These are phyloP conservation scores for Epizoanthus ramosus DNA, from an alignment of 92 coral and sea anemone species.

Conservation along the genomic window DNA sequence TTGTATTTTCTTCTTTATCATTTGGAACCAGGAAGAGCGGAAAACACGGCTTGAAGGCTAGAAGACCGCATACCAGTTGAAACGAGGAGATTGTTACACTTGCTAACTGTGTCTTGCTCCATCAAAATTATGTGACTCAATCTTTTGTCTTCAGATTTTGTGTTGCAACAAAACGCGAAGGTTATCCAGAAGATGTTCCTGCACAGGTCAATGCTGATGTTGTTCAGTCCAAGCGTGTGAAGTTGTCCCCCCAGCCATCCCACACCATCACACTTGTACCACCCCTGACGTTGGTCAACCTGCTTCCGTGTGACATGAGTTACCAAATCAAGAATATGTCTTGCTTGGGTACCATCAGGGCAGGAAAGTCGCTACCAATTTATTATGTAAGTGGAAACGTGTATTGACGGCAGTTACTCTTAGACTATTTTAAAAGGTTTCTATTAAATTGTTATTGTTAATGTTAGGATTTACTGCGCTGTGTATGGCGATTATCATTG, in stretches of 20 bases:
- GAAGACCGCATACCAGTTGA: not conserved
- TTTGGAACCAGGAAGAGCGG: no score
- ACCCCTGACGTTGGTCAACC: constrained; percentile 88
- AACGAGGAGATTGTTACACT: not conserved
- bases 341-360: constrained; percentile 83
- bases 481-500: no score
- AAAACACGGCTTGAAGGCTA: no score
- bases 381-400: constrained; percentile 71
- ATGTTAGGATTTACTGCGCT: no score
- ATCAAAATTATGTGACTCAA: not conserved
- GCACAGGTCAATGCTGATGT: constrained; percentile 47
- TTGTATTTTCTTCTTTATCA: no score
- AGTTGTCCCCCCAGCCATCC: constrained; percentile 76
- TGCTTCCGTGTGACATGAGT: constrained; percentile 87
- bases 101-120: not conserved
- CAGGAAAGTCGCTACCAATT: constrained; percentile 87
- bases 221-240: constrained; percentile 42
- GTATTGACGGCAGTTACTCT: not conserved
- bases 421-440: not conserved
- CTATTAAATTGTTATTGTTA: no score
- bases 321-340: constrained; percentile 72
- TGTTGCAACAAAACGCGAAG: constrained; percentile 89
- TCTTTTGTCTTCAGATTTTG: constrained; percentile 68
- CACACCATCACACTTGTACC: constrained; percentile 91
- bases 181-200: constrained; percentile 83